phyloP scores from a whole-genome alignment of 30 jellyfish, hydroid and myxozoan species.

The Mastigias papua region DNA sequence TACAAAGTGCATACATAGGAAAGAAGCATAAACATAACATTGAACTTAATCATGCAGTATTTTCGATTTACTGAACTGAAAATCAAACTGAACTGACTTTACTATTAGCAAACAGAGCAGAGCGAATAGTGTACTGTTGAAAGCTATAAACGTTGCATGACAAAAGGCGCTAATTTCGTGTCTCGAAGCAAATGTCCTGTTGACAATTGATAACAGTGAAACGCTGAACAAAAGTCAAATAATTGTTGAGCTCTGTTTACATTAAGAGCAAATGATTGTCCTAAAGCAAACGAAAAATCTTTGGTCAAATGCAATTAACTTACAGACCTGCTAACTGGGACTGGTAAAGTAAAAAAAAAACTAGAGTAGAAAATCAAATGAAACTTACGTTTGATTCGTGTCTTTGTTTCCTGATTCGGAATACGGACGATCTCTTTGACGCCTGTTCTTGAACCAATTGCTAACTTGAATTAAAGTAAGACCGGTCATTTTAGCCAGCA shows the following conservation, averaged over 20 bases:
- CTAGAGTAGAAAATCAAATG: neutral
- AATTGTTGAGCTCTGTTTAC: conserved; percentile 36
- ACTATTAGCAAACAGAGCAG: neutral
- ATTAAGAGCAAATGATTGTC: conserved; percentile 30
- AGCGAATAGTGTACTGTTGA: neutral
- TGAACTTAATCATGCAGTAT: too few relatives aligned
- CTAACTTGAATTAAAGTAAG: conserved; percentile 93
- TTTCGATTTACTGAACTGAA: too few relatives aligned
- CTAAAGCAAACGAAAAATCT: conserved; percentile 1
- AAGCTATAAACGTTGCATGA: neutral
- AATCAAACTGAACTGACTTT: too few relatives aligned
- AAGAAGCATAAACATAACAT: too few relatives aligned
- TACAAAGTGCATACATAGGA: too few relatives aligned
- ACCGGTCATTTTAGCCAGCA: conserved; percentile 94
- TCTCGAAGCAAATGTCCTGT: conserved; percentile 39
- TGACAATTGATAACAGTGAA: conserved; percentile 45
- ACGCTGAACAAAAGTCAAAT: conserved; percentile 13
- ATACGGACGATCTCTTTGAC: conserved; percentile 95
- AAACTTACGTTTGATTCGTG: conserved; percentile 34
- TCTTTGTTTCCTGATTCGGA: conserved; percentile 70
- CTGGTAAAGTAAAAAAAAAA: neutral
- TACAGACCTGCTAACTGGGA: conserved; percentile 52
- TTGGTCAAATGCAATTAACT: neutral
- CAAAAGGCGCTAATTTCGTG: conserved; percentile 14
- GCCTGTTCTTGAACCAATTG: conserved; percentile 96